Evolutionary conservation across 2,797 vertebrate genomes (phyloP), one percentile per base, ranked within the genome.

Genomic region (Myotis myotis): DNA sequence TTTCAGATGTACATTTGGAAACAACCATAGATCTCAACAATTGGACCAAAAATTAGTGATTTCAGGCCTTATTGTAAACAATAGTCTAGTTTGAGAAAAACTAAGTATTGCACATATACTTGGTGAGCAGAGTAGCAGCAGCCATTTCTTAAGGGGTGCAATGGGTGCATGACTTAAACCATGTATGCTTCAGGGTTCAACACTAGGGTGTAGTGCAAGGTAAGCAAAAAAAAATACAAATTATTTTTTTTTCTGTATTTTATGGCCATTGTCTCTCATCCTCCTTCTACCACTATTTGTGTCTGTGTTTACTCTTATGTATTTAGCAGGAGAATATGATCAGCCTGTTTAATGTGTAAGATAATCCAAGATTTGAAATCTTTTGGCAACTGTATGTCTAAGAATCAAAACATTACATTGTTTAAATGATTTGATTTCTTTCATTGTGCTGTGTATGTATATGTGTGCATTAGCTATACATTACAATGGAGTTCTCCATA

Each of bases 321-420:
- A 17, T 89, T 94, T 93, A n/a, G 4, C 47, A 64, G 8, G 25
- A 89, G 87, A 87, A 33, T 38, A 62, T 82, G 5, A 80, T 79
- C 55, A 19, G 8, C 91, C 17, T 66, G 4, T 76, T 86, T 91
- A 80, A 47, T 3, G 20, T 7, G 53, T 28, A 74, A 51, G 8
- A 81, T 5, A 84, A 47, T 84, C 3, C 30, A 49, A 28, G 13
- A 41, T 78, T 89, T 9, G 23, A 4, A 89, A 89, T 87, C 30
- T 70, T 91, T 89, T 70, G 79, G 5, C 30, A n/a, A 89, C n/a
- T 76, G 2, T 70, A 15, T 30, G 71, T 64, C 79, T 95, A 47
- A 97, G 91, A 91, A 94, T 20, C 97, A 91, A 82, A 95, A 91
- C 89, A 66, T 80, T 88, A 95, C 57, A 91, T 96, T 95, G 64